Evolutionary conservation across 2,797 vertebrate species (phyloP).

Genomic region (Ataeniobius toweri): DNA sequence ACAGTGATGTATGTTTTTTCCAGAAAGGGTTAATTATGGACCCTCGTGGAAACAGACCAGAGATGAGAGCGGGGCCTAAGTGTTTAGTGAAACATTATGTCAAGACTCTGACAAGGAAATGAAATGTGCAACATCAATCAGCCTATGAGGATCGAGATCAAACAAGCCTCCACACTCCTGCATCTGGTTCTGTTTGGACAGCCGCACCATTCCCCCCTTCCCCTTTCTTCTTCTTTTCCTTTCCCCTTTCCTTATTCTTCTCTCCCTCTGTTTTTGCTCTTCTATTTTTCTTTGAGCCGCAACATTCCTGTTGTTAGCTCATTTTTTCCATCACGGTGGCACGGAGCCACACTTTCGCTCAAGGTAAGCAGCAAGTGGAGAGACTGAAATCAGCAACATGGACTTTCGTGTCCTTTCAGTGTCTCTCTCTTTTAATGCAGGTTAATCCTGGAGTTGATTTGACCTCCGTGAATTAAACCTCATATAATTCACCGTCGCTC

Average conservation of each 20-base stretch:
- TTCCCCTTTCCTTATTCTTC: slow-evolving; percentile 71
- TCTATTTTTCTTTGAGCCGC: slow-evolving; percentile 66
- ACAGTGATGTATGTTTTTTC: slow-evolving; percentile 60
- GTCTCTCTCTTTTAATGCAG: slow-evolving; percentile 55
- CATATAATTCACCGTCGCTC: slow-evolving; percentile 55
- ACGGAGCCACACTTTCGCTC: slow-evolving; percentile 63
- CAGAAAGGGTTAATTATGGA: slow-evolving; percentile 73
- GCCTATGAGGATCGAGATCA: slow-evolving; percentile 80
- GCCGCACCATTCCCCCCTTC: slow-evolving; percentile 65
- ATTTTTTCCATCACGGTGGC: slow-evolving; percentile 80
- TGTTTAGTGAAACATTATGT: slow-evolving; percentile 84
- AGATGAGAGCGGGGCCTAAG: slow-evolving; percentile 70
- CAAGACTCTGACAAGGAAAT: slow-evolving; percentile 83
- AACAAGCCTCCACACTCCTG: slow-evolving; percentile 78
- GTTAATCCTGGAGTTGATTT: slow-evolving; percentile 57
- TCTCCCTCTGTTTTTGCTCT: slow-evolving; percentile 50
- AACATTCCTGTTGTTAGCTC: slow-evolving; percentile 77
- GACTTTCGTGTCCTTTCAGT: slow-evolving; percentile 65
- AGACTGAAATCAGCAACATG: slow-evolving; percentile 65
- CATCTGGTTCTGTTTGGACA: slow-evolving; percentile 80
- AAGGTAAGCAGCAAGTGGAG: slow-evolving; percentile 64
- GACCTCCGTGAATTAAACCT: slow-evolving; percentile 58
- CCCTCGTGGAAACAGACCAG: slow-evolving; percentile 68
- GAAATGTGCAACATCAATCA: slow-evolving; percentile 84
- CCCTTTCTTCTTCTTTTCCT: slow-evolving; percentile 71